These are phyloP conservation scores for Ariopsis seemanni DNA, from an alignment of 2,113 vertebrate species.

Conservation along the genomic window DNA sequence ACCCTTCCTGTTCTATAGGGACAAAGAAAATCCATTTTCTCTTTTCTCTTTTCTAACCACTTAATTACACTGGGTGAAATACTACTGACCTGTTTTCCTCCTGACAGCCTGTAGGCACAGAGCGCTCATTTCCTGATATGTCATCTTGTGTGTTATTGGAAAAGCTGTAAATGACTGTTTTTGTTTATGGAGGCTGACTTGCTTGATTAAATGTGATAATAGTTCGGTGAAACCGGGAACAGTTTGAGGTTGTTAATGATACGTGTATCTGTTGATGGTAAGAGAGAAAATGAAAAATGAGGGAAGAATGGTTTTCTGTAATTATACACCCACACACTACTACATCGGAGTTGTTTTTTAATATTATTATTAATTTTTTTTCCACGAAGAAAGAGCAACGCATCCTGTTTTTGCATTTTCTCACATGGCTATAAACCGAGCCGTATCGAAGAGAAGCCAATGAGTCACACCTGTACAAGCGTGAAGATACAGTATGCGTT, in stretches of 20 bases:
- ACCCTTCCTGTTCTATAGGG: conserved; percentile 53
- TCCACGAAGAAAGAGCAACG: background rate
- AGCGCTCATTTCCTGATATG: conserved; percentile 17
- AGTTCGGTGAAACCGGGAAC: background rate
- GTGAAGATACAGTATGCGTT: background rate
- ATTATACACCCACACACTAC: background rate
- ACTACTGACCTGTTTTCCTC: conserved; percentile 45
- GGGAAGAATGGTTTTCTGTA: background rate
- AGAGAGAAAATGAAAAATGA: background rate
- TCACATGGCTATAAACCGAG: background rate
- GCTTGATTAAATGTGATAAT: conserved; percentile 29
- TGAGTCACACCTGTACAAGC: conserved; percentile 61
- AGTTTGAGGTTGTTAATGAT: background rate
- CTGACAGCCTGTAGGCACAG: conserved; percentile 35
- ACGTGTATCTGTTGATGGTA: background rate
- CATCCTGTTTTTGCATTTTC: background rate
- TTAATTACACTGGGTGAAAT: conserved; percentile 62
- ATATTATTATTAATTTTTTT: background rate
- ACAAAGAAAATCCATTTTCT: conserved; percentile 60
- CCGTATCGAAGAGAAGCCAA: conserved; percentile 27
- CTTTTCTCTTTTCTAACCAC: conserved; percentile 57
- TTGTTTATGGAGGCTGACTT: conserved; percentile 2
- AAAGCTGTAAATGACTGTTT: conserved; percentile 27
- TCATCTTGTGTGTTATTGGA: conserved; percentile 42
- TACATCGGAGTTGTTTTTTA: background rate